Conservation (phyloP, 2,113 vertebrate genomes). For the Muscicapa adusta region DNA sequence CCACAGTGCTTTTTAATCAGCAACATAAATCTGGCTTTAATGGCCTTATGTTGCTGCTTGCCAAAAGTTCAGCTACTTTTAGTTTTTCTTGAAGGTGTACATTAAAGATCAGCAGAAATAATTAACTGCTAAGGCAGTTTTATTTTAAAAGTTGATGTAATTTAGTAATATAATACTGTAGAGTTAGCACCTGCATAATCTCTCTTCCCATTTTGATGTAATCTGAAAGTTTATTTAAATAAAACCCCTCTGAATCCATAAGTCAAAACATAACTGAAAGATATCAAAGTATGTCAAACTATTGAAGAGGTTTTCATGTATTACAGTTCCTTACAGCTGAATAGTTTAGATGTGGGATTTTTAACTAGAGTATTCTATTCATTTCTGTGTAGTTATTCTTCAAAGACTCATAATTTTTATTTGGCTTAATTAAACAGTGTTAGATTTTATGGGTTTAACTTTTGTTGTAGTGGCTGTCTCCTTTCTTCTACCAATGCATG, state of each 20-base stretch:
- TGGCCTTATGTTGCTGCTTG: neutral
- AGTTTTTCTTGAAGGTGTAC: neutral
- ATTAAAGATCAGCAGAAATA: neutral
- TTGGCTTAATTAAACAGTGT: neutral
- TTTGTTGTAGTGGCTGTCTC: neutral
- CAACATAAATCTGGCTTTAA: neutral
- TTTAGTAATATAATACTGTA: neutral
- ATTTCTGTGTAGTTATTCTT: neutral
- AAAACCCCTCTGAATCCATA: neutral
- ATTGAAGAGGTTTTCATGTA: neutral
- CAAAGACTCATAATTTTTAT: neutral
- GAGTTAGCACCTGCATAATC: neutral
- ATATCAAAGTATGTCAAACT: neutral
- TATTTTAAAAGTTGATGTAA: neutral
- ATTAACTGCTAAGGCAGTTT: neutral
- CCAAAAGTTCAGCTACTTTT: neutral
- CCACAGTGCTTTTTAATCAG: neutral
- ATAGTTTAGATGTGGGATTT: neutral
- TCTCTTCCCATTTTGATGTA: neutral
- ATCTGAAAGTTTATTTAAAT: constrained; percentile 33
- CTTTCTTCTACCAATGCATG: neutral
- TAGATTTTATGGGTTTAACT: neutral
- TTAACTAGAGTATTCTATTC: neutral
- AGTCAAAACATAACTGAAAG: neutral
- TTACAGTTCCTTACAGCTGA: neutral